Conservation (phyloP, 2,888 invertebrate species). For the Pandemis corylana region DNA sequence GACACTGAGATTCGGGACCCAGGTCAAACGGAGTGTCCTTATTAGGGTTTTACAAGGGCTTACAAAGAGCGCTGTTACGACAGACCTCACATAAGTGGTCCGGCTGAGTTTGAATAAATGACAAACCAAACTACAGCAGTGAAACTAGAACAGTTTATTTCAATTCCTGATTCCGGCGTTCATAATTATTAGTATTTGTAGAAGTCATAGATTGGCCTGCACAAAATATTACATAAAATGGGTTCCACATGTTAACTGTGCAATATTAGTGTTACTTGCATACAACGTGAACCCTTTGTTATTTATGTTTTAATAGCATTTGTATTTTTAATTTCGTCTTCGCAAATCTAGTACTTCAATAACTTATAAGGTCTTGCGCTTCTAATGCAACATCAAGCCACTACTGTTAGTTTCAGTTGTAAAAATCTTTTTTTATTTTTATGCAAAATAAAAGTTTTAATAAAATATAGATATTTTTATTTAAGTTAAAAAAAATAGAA, state of each 20-base stretch:
- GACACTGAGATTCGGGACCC: too few relatives aligned
- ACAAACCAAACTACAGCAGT: too few relatives aligned
- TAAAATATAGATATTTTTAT: not conserved
- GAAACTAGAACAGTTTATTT: not conserved
- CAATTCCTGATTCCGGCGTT: not conserved
- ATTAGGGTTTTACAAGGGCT: too few relatives aligned
- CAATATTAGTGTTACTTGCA: conserved; percentile 19
- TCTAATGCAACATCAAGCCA: conserved; percentile 15
- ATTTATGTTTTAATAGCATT: conserved; percentile 1
- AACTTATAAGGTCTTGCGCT: conserved; percentile 14
- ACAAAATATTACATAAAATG: not conserved
- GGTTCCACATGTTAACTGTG: not conserved
- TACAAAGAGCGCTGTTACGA: too few relatives aligned
- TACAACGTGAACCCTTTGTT: not conserved
- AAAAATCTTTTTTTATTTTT: conserved; percentile 29
- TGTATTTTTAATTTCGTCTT: conserved; percentile 2
- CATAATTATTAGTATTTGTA: not conserved
- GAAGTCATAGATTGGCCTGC: not conserved
- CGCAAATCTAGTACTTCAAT: not conserved
- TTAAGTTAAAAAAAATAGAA: not conserved
- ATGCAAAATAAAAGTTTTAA: conserved; percentile 26
- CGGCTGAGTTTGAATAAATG: too few relatives aligned
- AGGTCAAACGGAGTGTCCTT: too few relatives aligned
- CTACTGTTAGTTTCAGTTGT: conserved; percentile 21
- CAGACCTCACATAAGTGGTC: too few relatives aligned